Percentiles rank a stretch among this genome's conserved stretches.
phyloP scores from a whole-genome alignment of 1,140 invertebrate species.

The Listronotus oregonensis region DNA sequence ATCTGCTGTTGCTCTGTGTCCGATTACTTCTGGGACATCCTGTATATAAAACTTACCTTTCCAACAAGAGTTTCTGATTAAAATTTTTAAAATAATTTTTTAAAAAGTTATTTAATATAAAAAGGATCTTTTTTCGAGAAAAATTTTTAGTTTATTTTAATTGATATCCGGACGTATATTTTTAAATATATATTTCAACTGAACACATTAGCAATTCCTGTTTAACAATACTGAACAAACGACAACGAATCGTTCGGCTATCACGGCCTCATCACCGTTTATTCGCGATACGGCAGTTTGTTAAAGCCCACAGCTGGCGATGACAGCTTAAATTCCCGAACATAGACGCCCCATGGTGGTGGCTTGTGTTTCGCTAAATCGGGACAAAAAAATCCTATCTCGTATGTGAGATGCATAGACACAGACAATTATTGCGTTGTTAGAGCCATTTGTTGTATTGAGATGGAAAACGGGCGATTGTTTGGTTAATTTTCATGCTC shows the following conservation, averaged over 20 bases:
- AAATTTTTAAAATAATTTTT: too few species aligned
- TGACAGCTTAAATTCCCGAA: conserved; percentile 45
- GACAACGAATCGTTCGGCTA: conserved; percentile 5
- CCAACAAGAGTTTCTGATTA: too few species aligned
- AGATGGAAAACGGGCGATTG: neutral
- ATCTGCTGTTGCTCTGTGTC: too few species aligned
- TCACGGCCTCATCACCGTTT: conserved; percentile 39
- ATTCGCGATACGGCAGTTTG: conserved; percentile 50
- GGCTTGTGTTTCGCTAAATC: conserved; percentile 19
- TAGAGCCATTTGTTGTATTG: conserved; percentile 36
- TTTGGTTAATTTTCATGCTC: neutral
- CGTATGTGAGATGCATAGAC: conserved; percentile 39
- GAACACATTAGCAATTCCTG: neutral
- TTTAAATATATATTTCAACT: neutral
- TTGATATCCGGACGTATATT: too few species aligned
- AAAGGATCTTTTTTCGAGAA: too few species aligned
- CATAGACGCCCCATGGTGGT: conserved; percentile 29
- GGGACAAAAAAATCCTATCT: conserved; percentile 27
- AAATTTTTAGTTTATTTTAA: too few species aligned
- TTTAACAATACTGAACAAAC: neutral
- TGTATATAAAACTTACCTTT: too few species aligned
- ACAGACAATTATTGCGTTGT: conserved; percentile 41
- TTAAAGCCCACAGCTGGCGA: conserved; percentile 45
- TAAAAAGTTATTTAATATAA: too few species aligned
- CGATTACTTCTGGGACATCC: too few species aligned